Conservation (phyloP, 1,140 invertebrate species). For the Arion vulgaris region DNA sequence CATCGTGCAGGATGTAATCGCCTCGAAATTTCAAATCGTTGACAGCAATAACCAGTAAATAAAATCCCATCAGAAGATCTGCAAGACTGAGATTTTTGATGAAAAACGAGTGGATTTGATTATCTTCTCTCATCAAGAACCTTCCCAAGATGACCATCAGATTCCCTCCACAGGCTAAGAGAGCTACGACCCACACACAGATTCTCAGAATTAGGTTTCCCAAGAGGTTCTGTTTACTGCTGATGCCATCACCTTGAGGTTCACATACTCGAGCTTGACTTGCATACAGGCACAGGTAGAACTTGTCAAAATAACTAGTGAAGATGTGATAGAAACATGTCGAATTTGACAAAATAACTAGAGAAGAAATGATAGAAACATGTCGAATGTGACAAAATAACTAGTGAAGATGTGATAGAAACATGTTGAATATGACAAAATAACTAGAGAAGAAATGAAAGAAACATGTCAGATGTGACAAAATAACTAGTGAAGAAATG, state of each 20-base stretch:
- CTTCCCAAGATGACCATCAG: conserved; percentile 80
- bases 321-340: conserved; percentile 80
- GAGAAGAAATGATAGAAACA: too few relatives aligned
- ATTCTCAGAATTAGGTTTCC: conserved; percentile 78
- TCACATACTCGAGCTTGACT: conserved; percentile 78
- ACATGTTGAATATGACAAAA: not conserved
- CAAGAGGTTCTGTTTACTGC: conserved; percentile 80
- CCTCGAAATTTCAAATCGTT: conserved; percentile 80
- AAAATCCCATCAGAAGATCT: conserved; percentile 86
- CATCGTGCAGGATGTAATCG: conserved; percentile 78
- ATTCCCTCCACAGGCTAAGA: conserved; percentile 80
- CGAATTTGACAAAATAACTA: conserved; percentile 81
- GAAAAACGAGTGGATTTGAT: conserved; percentile 74
- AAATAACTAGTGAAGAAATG: too few relatives aligned
- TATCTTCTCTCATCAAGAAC: conserved; percentile 75
- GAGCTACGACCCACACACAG: conserved; percentile 82
- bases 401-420: not conserved
- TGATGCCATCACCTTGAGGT: conserved; percentile 81
- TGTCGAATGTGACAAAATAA: not conserved
- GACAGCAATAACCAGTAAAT: conserved; percentile 81
- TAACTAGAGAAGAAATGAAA: too few relatives aligned
- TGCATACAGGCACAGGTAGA: conserved; percentile 81
- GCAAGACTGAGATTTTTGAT: conserved; percentile 84
- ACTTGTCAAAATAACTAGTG: conserved; percentile 81
- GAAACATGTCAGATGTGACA: too few relatives aligned